Percentiles rank a stretch among this genome's conserved stretches.
Conservation (phyloP, 2,797 vertebrate species). For the Siniperca scherzeri region DNA sequence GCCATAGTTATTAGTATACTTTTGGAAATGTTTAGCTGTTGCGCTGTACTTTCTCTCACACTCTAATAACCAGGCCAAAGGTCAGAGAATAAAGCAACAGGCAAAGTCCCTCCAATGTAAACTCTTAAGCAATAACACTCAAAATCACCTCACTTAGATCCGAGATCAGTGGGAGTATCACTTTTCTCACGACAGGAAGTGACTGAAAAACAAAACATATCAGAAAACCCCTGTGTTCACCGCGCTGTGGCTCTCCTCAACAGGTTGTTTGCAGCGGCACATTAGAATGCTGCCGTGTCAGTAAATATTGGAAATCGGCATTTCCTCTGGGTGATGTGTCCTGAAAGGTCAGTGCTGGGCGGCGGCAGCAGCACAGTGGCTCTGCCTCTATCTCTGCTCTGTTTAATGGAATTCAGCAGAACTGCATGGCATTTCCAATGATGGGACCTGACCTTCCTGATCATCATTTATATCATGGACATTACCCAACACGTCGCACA, state of each 20-base stretch:
- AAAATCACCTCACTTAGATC: slow-evolving; percentile 4
- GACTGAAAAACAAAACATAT: slow-evolving; percentile 38
- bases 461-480: slow-evolving; percentile 77
- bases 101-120: neutral
- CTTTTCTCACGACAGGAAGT: slow-evolving; percentile 29
- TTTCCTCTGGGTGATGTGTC: slow-evolving; percentile 82
- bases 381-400: slow-evolving; percentile 63
- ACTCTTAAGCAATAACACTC: slow-evolving; percentile 1
- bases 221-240: slow-evolving; percentile 31
- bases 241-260: slow-evolving; percentile 33
- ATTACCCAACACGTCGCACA: slow-evolving; percentile 59
- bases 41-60: neutral
- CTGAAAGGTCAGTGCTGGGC: slow-evolving; percentile 83
- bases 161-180: slow-evolving; percentile 4
- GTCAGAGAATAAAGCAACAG: neutral
- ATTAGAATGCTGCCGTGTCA: slow-evolving; percentile 78
- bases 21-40: slow-evolving; percentile 20
- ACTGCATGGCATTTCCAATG: slow-evolving; percentile 81
- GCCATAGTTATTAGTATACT: slow-evolving; percentile 24
- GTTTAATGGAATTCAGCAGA: slow-evolving; percentile 79
- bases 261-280: slow-evolving; percentile 60
- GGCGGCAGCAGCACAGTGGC: slow-evolving; percentile 57
- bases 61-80: neutral
- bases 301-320: slow-evolving; percentile 84
- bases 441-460: slow-evolving; percentile 79